Evolutionary conservation across 1,140 invertebrate species (phyloP).

Genomic region (Zaprionus inermis): DNA sequence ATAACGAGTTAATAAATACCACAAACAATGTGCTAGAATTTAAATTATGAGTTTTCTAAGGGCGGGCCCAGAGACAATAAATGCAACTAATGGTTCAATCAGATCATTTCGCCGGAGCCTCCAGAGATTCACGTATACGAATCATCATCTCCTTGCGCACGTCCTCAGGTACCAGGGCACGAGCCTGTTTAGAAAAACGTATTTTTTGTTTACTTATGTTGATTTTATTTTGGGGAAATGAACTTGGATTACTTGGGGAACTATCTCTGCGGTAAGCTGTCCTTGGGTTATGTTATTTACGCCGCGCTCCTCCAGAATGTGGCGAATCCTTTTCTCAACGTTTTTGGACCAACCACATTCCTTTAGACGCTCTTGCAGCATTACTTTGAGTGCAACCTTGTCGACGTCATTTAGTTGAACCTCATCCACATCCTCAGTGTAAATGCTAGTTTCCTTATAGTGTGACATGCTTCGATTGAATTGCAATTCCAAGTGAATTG

Average conservation of each 20-base stretch:
- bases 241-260: constrained; percentile 85
- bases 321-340: constrained; percentile 92
- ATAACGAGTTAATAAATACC: constrained; percentile 65
- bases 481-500: not conserved
- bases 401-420: not conserved
- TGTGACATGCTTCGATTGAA: constrained; percentile 9
- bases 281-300: constrained; percentile 90
- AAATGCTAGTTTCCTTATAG: constrained; percentile 34
- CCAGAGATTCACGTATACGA: constrained; percentile 51
- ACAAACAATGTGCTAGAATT: constrained; percentile 55
- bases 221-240: not conserved
- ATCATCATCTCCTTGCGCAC: constrained; percentile 95
- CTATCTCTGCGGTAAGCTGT: constrained; percentile 90
- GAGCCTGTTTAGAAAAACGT: constrained; percentile 85
- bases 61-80: too few species aligned
- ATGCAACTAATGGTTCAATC: too few species aligned
- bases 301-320: constrained; percentile 91
- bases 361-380: constrained; percentile 90
- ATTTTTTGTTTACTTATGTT: not conserved
- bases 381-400: constrained; percentile 87
- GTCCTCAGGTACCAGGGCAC: constrained; percentile 93
- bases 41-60: constrained; percentile 14
- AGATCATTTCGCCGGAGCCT: not conserved
- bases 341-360: constrained; percentile 96
- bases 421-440: constrained; percentile 10